These are phyloP conservation scores for Drosophila pandora DNA, from an alignment of 1,140 invertebrate species.

Conservation along the genomic window DNA sequence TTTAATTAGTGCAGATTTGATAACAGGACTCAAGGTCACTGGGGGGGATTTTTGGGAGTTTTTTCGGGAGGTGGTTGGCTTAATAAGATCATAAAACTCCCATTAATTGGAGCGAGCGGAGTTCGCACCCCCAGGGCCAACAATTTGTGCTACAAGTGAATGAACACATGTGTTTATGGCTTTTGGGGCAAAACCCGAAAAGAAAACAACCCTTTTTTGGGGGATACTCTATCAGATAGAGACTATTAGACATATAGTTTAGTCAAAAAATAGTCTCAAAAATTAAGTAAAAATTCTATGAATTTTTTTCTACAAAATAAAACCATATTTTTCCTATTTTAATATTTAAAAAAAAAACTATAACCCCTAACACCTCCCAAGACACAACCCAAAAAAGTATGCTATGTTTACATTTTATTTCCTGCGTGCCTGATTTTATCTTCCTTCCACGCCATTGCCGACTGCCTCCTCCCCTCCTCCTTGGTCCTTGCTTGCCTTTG, in stretches of 20 bases:
- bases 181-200: not conserved
- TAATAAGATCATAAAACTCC: conserved; percentile 49
- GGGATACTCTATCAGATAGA: not conserved
- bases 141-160: conserved; percentile 60
- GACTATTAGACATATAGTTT: too few species aligned
- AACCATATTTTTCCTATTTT: too few species aligned
- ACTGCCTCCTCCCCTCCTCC: not conserved
- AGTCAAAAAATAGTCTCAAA: too few species aligned
- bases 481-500: not conserved
- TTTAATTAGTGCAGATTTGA: conserved; percentile 75
- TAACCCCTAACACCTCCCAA: too few species aligned
- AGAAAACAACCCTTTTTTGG: conserved; percentile 15
- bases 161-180: conserved; percentile 64
- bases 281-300: too few species aligned
- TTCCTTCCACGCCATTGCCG: conserved; percentile 62
- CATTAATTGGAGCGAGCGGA: conserved; percentile 45
- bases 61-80: not conserved
- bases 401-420: conserved; percentile 49
- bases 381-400: conserved; percentile 53
- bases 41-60: not conserved
- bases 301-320: too few species aligned
- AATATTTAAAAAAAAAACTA: too few species aligned
- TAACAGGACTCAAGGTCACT: conserved; percentile 38
- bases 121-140: conserved; percentile 13
- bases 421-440: conserved; percentile 66